These are phyloP conservation scores for Xestia rhomboidea DNA, from an alignment of 2,888 invertebrate genomes.

Conservation along the genomic window DNA sequence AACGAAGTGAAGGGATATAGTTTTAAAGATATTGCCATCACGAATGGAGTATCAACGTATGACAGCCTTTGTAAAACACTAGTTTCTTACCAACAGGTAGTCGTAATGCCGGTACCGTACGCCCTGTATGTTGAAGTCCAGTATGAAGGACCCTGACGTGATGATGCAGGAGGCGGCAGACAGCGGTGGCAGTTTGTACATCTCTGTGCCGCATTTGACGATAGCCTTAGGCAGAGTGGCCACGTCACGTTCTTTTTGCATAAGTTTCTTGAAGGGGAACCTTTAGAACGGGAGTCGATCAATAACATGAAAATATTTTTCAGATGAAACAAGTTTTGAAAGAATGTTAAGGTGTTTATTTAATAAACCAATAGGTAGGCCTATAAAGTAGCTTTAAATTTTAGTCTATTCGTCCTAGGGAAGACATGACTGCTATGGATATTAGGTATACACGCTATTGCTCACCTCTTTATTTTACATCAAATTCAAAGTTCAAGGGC, in stretches of 20 bases:
- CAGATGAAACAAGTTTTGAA: background rate
- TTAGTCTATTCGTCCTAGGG: too few relatives aligned
- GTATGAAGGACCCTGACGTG: slow-evolving; percentile 86
- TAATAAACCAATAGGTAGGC: background rate
- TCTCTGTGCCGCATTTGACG: slow-evolving; percentile 86
- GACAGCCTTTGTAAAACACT: background rate
- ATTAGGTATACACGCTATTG: background rate
- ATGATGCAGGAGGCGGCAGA: slow-evolving; percentile 86
- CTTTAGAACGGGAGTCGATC: slow-evolving; percentile 63
- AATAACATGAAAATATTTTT: background rate
- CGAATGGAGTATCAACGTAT: background rate
- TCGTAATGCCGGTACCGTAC: slow-evolving; percentile 86
- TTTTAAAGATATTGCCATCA: background rate
- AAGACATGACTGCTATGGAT: background rate
- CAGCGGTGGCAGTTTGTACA: slow-evolving; percentile 87
- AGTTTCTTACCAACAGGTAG: slow-evolving; percentile 79
- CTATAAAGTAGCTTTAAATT: too few relatives aligned
- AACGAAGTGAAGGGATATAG: background rate
- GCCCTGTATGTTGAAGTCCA: slow-evolving; percentile 88
- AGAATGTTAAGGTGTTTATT: background rate
- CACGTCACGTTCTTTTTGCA: slow-evolving; percentile 82
- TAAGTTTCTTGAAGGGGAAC: slow-evolving; percentile 86
- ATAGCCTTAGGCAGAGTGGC: slow-evolving; percentile 83
- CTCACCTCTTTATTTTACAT: background rate
- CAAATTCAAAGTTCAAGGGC: background rate